A percentile compares a stretch with the other conserved stretches of the same genome.
These are phyloP conservation scores for Cheilosia pagana DNA, from an alignment of 2,888 invertebrate species.

Conservation along the genomic window DNA sequence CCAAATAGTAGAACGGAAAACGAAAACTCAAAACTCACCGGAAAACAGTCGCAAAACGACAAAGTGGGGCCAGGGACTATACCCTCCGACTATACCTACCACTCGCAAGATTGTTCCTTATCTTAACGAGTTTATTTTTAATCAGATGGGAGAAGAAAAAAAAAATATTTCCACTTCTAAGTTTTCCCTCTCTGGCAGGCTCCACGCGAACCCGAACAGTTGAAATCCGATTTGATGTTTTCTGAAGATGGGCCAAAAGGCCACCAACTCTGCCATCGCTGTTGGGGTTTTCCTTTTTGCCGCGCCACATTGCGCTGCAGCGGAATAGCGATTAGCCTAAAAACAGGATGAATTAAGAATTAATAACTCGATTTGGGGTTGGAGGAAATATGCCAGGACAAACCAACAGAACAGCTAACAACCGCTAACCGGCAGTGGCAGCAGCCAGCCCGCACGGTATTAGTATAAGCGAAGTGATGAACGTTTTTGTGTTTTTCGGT, in stretches of 20 bases:
- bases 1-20: conserved; percentile 56
- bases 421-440: conserved; percentile 13
- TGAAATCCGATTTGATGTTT: conserved; percentile 44
- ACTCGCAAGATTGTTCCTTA: conserved; percentile 65
- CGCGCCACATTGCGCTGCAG: conserved; percentile 38
- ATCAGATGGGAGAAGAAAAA: conserved; percentile 51
- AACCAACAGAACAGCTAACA: conserved; percentile 26
- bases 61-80: conserved; percentile 10
- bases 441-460: conserved; percentile 20
- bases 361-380: conserved; percentile 73
- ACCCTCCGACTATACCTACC: conserved; percentile 3
- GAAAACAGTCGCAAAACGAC: conserved; percentile 16
- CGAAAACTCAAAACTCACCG: conserved; percentile 47
- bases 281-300: conserved; percentile 30
- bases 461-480: conserved; percentile 32
- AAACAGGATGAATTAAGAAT: conserved; percentile 74
- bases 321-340: conserved; percentile 66
- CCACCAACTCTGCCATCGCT: conserved; percentile 44
- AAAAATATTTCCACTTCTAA: conserved; percentile 36
- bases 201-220: conserved; percentile 13
- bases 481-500: conserved; percentile 36
- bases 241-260: conserved; percentile 29
- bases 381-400: conserved; percentile 46
- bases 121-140: conserved; percentile 75
- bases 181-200: not conserved